Conservation (phyloP, 2,113 vertebrate genomes). For the Leuciscus idus region DNA sequence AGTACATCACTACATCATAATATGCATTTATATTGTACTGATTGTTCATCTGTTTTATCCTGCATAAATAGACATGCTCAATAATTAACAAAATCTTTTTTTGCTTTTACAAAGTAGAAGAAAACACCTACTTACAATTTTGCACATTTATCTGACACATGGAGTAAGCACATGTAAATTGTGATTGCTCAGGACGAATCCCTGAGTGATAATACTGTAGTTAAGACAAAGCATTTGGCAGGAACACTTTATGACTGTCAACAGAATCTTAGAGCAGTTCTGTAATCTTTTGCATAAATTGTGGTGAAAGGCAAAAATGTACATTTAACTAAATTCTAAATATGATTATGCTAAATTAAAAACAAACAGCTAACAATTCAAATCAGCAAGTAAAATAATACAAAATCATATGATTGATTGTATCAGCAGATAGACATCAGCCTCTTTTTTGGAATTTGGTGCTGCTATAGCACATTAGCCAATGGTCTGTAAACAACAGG, state of each 20-base stretch:
- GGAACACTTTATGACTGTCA: not conserved
- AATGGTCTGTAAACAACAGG: constrained; percentile 31
- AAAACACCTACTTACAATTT: not conserved
- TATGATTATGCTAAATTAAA: not conserved
- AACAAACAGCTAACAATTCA: not conserved
- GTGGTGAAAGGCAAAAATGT: not conserved
- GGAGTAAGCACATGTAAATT: not conserved
- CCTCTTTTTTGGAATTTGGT: not conserved
- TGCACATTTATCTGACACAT: not conserved
- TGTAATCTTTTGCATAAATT: not conserved
- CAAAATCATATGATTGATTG: not conserved
- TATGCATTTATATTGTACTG: not conserved
- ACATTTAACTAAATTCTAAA: not conserved
- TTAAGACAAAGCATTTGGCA: not conserved
- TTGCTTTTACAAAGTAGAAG: not conserved
- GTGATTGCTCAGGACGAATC: not conserved
- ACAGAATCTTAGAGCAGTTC: not conserved
- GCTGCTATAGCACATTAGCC: not conserved
- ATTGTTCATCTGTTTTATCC: not conserved
- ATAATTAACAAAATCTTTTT: not conserved
- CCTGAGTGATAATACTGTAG: not conserved
- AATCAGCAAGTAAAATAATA: not conserved
- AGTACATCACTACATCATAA: not conserved
- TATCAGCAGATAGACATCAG: not conserved
- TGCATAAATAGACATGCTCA: not conserved